phyloP scores from a whole-genome alignment of 2,113 vertebrate genomes.

The Rousettus leschenaultii region DNA sequence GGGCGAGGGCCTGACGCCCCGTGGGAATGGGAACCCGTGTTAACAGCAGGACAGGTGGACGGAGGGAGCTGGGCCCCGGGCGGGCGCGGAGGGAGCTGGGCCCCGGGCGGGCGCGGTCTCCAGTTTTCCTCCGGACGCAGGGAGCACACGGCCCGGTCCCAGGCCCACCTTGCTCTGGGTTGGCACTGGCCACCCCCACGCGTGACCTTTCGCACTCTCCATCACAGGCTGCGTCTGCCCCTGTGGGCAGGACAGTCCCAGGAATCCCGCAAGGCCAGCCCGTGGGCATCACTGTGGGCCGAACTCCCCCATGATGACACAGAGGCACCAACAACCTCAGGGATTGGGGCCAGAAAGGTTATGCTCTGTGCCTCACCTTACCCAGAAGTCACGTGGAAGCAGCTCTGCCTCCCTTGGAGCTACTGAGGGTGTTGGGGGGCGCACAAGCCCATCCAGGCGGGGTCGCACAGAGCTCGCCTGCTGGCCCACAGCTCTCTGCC shows the following conservation, averaged over 20 bases:
- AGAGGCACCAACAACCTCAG: not conserved
- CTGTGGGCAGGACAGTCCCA: not conserved
- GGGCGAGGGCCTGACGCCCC: fast-evolving
- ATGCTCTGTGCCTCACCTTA: not conserved
- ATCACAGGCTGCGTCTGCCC: not conserved
- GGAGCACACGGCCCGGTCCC: not conserved
- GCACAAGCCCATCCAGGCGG: not conserved
- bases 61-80: no score
- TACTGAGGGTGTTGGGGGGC: not conserved
- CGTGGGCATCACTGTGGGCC: fast-evolving
- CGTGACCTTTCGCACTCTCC: not conserved
- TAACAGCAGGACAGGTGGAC: not conserved
- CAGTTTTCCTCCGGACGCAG: not conserved
- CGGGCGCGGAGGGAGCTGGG: no score
- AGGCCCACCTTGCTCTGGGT: not conserved
- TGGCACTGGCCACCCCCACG: not conserved
- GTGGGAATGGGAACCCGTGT: not conserved
- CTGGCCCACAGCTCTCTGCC: not conserved
- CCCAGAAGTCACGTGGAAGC: not conserved
- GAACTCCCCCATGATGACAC: not conserved
- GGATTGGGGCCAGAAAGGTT: not conserved
- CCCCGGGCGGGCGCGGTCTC: not conserved
- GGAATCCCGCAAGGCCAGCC: not conserved
- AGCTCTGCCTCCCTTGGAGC: not conserved
- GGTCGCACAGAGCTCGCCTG: not conserved